Evolutionary conservation across 1,140 invertebrate genomes (phyloP).

Genomic region (Zaprionus ghesquierei): DNA sequence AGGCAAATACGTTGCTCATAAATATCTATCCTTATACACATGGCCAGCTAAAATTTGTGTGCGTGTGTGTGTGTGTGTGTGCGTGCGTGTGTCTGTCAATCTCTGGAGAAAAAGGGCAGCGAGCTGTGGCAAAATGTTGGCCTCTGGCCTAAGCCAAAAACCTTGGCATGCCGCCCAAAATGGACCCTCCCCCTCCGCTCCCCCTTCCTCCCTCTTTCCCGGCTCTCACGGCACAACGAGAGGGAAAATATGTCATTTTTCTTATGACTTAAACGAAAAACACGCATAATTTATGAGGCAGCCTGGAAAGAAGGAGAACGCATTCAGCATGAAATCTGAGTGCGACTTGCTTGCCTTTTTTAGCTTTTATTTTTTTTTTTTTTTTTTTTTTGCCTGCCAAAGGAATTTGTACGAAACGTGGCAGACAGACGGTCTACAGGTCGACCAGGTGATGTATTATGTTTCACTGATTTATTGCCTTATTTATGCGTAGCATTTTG

Average conservation of each 20-base stretch:
- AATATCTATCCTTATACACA: conserved; percentile 29
- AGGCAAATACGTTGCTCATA: conserved; percentile 30
- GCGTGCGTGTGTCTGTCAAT: conserved; percentile 15
- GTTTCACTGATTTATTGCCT: conserved; percentile 72
- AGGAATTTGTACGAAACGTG: conserved; percentile 11
- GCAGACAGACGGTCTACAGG: conserved; percentile 1
- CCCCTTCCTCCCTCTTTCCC: too few species aligned
- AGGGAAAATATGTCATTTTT: conserved; percentile 70
- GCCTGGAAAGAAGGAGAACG: conserved; percentile 9
- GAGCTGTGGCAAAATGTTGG: conserved; percentile 26
- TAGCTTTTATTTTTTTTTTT: background rate
- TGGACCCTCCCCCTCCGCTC: background rate
- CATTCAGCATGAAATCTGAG: conserved; percentile 36
- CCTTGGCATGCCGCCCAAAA: conserved; percentile 31
- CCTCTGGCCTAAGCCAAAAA: conserved; percentile 44
- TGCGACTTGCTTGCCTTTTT: conserved; percentile 6
- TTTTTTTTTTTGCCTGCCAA: background rate
- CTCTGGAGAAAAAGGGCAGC: conserved; percentile 3
- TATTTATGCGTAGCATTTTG: conserved; percentile 65
- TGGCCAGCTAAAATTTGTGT: conserved; percentile 3
- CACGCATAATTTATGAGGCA: conserved; percentile 68
- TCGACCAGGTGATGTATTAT: conserved; percentile 71
- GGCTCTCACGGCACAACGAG: background rate
- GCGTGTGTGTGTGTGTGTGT: background rate
- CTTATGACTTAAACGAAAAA: conserved; percentile 44